Conservation (phyloP, 1,140 invertebrate species). For the Acromyrmex charruanus region DNA sequence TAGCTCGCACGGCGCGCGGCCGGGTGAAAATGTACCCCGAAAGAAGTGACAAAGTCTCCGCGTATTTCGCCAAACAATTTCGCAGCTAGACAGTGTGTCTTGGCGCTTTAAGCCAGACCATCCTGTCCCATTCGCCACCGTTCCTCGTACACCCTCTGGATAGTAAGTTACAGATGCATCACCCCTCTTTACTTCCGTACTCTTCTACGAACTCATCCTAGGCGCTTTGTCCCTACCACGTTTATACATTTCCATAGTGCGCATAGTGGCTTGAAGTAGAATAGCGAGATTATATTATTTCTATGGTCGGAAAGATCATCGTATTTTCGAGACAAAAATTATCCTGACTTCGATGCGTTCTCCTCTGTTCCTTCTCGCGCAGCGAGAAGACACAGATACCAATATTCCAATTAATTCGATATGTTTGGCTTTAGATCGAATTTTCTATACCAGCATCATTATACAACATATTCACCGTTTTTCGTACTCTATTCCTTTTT, state of each 20-base stretch:
- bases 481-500: background rate
- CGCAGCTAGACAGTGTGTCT: slow-evolving; percentile 79
- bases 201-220: slow-evolving; percentile 65
- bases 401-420: slow-evolving; percentile 41
- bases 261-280: slow-evolving; percentile 77
- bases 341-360: slow-evolving; percentile 57
- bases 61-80: slow-evolving; percentile 83
- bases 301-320: slow-evolving; percentile 72
- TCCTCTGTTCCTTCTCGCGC: background rate
- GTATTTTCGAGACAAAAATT: slow-evolving; percentile 78
- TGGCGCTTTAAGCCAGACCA: slow-evolving; percentile 82
- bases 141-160: slow-evolving; percentile 55
- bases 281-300: slow-evolving; percentile 83
- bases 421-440: slow-evolving; percentile 32
- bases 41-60: slow-evolving; percentile 82
- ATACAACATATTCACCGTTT: background rate
- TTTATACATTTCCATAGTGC: slow-evolving; percentile 61
- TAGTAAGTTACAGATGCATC: slow-evolving; percentile 70
- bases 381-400: background rate
- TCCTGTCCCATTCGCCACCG: slow-evolving; percentile 73
- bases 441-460: background rate
- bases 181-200: slow-evolving; percentile 40
- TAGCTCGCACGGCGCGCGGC: slow-evolving; percentile 50
- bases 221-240: slow-evolving; percentile 57
- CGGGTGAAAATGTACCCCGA: slow-evolving; percentile 79